These are phyloP conservation scores for Drosophila melanica DNA, from an alignment of 1,140 invertebrate species.

Conservation along the genomic window DNA sequence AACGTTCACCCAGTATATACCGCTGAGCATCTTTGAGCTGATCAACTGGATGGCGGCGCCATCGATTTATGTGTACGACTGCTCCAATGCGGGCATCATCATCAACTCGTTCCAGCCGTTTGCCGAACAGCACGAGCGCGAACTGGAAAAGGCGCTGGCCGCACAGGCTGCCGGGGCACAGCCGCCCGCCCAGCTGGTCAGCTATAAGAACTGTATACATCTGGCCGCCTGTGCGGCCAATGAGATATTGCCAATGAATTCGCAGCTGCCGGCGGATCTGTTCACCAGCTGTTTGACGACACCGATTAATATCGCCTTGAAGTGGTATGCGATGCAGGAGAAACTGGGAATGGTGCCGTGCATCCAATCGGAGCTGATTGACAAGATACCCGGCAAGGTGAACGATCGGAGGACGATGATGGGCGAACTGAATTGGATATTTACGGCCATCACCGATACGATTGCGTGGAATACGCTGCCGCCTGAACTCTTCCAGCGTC, in stretches of 20 bases:
- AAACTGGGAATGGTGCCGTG: slow-evolving; percentile 92
- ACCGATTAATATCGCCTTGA: slow-evolving; percentile 97
- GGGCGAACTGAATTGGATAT: slow-evolving; percentile 99
- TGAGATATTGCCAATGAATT: slow-evolving; percentile 98
- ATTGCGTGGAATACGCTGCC: slow-evolving; percentile 99
- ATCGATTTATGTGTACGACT: slow-evolving; percentile 99
- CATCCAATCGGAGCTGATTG: slow-evolving; percentile 92
- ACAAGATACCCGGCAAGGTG: slow-evolving; percentile 97
- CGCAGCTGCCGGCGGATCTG: slow-evolving; percentile 98
- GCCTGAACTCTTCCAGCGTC: slow-evolving; percentile 95
- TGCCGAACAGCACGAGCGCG: slow-evolving; percentile 95
- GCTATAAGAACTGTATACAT: slow-evolving; percentile 97
- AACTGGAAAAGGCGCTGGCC: slow-evolving; percentile 88
- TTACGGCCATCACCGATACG: slow-evolving; percentile 99
- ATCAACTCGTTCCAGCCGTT: slow-evolving; percentile 96
- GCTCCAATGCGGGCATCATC: slow-evolving; percentile 98
- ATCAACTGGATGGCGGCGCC: slow-evolving; percentile 99
- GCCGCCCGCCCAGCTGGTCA: slow-evolving; percentile 51
- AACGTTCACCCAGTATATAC: slow-evolving; percentile 99
- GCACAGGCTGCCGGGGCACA: slow-evolving; percentile 27
- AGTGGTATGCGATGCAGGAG: slow-evolving; percentile 95
- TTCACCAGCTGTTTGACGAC: slow-evolving; percentile 99
- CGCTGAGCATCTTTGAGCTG: slow-evolving; percentile 98
- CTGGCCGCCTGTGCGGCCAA: slow-evolving; percentile 96
- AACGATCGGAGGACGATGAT: slow-evolving; percentile 98